phyloP scores from a whole-genome alignment of 2,113 vertebrate species.

The Scomber colias region DNA sequence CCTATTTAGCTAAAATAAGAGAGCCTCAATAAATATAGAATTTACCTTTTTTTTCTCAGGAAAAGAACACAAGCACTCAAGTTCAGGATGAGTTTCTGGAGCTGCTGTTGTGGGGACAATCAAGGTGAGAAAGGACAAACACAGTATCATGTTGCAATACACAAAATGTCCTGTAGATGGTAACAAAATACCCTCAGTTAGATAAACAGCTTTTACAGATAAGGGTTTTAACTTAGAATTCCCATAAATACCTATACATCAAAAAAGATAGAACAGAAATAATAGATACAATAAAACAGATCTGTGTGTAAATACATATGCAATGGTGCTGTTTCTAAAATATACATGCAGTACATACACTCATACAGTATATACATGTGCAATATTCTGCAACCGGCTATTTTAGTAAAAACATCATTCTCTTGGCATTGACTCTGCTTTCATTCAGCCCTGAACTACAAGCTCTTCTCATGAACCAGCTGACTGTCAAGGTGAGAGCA shows the following conservation, averaged over 20 bases:
- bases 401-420: not conserved
- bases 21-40: not conserved
- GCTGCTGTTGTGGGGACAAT: constrained; percentile 96
- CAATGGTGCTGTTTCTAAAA: not conserved
- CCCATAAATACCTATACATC: too few species aligned
- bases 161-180: constrained; percentile 46
- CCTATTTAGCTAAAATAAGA: not conserved
- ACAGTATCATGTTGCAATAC: constrained; percentile 12
- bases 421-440: constrained; percentile 13
- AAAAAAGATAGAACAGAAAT: too few species aligned
- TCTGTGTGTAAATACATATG: not conserved
- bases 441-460: constrained; percentile 92
- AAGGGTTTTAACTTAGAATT: not conserved
- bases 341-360: not conserved
- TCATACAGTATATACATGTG: not conserved
- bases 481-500: constrained; percentile 93
- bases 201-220: not conserved
- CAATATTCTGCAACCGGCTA: not conserved
- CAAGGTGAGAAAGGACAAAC: constrained; percentile 85
- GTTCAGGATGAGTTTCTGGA: constrained; percentile 99
- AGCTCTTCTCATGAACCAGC: constrained; percentile 96
- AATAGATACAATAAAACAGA: too few species aligned
- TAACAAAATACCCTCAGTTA: not conserved
- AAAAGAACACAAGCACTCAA: constrained; percentile 96
- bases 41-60: constrained; percentile 78